A percentile compares a stretch with the other conserved stretches of the same genome.
Conservation (phyloP, 2,888 invertebrate species). For the Cephus nigrinus region DNA sequence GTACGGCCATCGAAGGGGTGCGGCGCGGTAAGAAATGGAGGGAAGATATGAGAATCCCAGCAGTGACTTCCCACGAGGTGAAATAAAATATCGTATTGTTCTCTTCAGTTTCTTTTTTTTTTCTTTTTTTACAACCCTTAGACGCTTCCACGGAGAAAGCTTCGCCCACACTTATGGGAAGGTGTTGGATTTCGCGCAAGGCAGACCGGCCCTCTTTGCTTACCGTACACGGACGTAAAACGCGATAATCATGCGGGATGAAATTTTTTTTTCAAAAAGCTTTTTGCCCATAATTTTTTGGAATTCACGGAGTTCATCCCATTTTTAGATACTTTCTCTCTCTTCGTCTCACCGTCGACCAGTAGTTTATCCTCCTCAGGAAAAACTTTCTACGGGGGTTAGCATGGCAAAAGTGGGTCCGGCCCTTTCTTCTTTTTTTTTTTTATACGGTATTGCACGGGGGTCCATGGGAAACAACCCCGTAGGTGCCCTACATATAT, state of each 20-base stretch:
- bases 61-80: conserved; percentile 34
- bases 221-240: neutral
- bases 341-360: conserved; percentile 1
- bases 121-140: neutral
- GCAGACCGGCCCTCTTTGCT: neutral
- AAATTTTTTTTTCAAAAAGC: neutral
- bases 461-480: conserved; percentile 12
- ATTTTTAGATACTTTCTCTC: neutral
- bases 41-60: conserved; percentile 13
- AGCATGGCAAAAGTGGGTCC: neutral
- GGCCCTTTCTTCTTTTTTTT: conserved; percentile 13
- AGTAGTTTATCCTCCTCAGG: conserved; percentile 10
- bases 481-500: neutral
- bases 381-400: neutral
- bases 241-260: neutral
- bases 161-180: neutral
- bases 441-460: conserved; percentile 22
- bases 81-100: conserved; percentile 38
- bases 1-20: too few species aligned
- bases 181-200: neutral
- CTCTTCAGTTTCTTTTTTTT: neutral
- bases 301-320: conserved; percentile 1
- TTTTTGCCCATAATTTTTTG: too few species aligned
- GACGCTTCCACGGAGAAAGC: neutral
- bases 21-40: neutral